Conservation (phyloP, 2,113 vertebrate genomes). For the Ophiodon elongatus region DNA sequence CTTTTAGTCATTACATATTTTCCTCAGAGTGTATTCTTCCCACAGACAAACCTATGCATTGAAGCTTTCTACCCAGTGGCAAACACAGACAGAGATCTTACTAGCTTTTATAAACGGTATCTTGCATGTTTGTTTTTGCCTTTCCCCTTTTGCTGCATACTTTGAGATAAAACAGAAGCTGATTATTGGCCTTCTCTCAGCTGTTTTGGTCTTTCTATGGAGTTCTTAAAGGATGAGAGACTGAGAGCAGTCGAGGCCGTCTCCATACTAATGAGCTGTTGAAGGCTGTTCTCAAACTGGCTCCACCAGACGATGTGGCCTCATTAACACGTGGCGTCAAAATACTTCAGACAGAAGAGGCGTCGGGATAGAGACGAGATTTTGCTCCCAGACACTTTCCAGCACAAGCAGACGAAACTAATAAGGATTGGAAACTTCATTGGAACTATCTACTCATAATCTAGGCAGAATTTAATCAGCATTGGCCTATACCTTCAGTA, state of each 20-base stretch:
- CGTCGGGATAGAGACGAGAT: background rate
- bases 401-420: background rate
- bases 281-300: constrained; percentile 37
- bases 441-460: background rate
- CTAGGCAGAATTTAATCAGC: background rate
- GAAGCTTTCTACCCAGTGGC: background rate
- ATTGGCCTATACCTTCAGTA: background rate
- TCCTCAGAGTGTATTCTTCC: background rate
- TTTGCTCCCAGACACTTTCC: constrained; percentile 1
- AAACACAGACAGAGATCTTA: background rate
- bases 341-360: constrained; percentile 8
- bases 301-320: constrained; percentile 36
- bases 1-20: background rate
- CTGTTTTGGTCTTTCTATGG: constrained; percentile 6
- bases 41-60: background rate
- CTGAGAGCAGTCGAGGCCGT: constrained; percentile 22
- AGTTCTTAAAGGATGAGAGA: constrained; percentile 25
- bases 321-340: constrained; percentile 30
- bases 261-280: constrained; percentile 40
- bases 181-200: constrained; percentile 26
- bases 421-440: constrained; percentile 6
- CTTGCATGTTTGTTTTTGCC: background rate
- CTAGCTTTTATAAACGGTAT: background rate
- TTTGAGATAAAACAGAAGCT: constrained; percentile 1
- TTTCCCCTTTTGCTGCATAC: background rate